Evolutionary conservation across 2,888 invertebrate species (phyloP).

Genomic region (Lapara coniferarum): DNA sequence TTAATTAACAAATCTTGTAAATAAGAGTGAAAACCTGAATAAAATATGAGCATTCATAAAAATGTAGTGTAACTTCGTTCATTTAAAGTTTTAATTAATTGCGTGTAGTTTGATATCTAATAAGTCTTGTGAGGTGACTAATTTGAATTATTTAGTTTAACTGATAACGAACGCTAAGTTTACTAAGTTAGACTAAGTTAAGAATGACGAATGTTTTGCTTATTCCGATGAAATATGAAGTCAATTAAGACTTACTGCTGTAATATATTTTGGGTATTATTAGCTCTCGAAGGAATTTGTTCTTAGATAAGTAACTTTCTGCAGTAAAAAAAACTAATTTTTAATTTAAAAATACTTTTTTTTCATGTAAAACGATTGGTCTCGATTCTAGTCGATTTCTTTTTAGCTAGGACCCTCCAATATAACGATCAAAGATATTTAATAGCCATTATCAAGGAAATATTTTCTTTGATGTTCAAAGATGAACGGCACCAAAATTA

Average conservation of each 20-base stretch:
- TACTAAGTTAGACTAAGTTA: constrained; percentile 7
- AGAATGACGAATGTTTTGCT: constrained; percentile 11
- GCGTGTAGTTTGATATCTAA: background rate
- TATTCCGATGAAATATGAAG: constrained; percentile 16
- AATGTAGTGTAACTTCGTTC: constrained; percentile 4
- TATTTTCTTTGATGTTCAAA: constrained; percentile 31
- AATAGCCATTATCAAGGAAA: constrained; percentile 29
- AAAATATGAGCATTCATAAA: constrained; percentile 2
- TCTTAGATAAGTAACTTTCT: no score
- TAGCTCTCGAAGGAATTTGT: constrained; percentile 8
- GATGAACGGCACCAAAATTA: constrained; percentile 34
- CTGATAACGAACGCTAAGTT: constrained; percentile 8
- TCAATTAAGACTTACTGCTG: background rate
- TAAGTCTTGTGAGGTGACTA: constrained; percentile 8
- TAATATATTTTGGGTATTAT: background rate
- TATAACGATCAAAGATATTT: constrained; percentile 4
- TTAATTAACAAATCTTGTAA: constrained; percentile 7
- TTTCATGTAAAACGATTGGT: background rate
- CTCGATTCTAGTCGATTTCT: background rate
- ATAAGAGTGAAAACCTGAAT: background rate
- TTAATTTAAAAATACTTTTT: no score
- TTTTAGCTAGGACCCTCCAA: background rate
- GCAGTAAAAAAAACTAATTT: background rate
- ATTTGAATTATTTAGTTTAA: constrained; percentile 4
- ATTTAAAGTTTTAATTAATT: constrained; percentile 21